Base-by-base conservation (phyloP, 2,797 vertebrate genomes). In the Fratercula arctica region DNA sequence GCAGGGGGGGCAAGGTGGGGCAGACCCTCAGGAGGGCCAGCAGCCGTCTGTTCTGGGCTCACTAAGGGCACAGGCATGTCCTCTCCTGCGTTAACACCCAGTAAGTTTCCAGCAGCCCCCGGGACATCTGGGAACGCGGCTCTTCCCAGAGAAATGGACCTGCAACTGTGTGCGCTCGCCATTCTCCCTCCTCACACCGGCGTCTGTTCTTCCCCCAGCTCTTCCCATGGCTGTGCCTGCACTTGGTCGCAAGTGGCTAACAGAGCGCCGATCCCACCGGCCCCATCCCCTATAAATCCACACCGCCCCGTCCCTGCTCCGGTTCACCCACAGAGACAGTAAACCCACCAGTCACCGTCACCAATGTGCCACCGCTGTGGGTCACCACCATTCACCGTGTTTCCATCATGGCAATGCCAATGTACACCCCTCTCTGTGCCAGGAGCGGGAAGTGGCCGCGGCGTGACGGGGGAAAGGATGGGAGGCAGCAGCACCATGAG, bases 191-290 rank as follows among this genome's bases (percentile, higher is more conserved):
- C 39, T 53, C 24, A 8, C 5, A 11, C 31, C 1, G 1, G 9
- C 3, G 0, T 18, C 37, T n/a, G 14, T 43, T 18, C 5, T 23
- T 78, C 19, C 25, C 60, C 23, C 14, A 4, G 18, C 37, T 54
- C 37, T 35, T 18, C 33, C 25, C 1, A 9, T 0, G 4, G 48
- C 53, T n/a, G 23, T 33, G 35, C 28, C 35, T 2, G 3, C 11
- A 12, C 46, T 26, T 16, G 46, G 29, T 43, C 0, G 1, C 2
- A 5, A 20, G 31, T 12, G 60, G 37, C 24, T 53, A 17, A 60
- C 24, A 13, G 24, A 53, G 31, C 5, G 9, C 14, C 31, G 8
- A 43, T n/a, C 48, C 37, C 48, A 21, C 37, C 4, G 2, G 17
- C 17, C 17, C 3, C 5, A 0, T 33, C 23, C 21, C 20, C 25